These are phyloP conservation scores for Corvus moneduloides DNA, from an alignment of 2,113 vertebrate species.

Conservation along the genomic window DNA sequence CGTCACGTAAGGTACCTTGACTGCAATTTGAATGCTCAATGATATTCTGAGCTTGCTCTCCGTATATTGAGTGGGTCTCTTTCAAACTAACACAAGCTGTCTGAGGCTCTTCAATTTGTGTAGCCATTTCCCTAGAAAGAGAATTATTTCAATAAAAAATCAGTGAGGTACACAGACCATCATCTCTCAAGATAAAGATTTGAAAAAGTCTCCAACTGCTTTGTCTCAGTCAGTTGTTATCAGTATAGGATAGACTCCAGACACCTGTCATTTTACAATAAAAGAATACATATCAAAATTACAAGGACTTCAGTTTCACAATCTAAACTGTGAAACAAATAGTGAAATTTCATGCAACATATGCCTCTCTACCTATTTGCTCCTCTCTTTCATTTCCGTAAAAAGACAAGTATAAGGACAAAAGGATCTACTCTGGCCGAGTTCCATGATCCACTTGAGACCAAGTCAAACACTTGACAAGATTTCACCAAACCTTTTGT, in stretches of 20 bases:
- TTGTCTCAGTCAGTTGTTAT: background rate
- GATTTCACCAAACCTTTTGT: background rate
- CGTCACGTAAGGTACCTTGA: background rate
- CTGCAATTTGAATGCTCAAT: background rate
- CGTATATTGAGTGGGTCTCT: background rate
- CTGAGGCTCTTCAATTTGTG: slow-evolving; percentile 71
- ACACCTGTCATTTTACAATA: background rate
- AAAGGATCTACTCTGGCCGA: background rate
- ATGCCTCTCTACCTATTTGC: background rate
- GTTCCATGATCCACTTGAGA: background rate
- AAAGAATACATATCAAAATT: background rate
- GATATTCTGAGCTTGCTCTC: background rate
- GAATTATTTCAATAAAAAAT: background rate
- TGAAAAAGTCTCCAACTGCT: background rate
- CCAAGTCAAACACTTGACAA: background rate
- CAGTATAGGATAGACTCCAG: background rate
- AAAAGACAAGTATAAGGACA: background rate
- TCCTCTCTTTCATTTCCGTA: background rate
- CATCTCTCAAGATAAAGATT: background rate
- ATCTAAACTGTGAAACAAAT: background rate
- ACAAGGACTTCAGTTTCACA: background rate
- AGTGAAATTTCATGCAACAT: background rate
- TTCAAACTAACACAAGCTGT: slow-evolving; percentile 57
- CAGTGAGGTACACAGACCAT: background rate
- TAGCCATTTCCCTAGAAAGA: slow-evolving; percentile 72